Conservation (phyloP, 2,797 vertebrate species). For the Coregonus ussuriensis region DNA sequence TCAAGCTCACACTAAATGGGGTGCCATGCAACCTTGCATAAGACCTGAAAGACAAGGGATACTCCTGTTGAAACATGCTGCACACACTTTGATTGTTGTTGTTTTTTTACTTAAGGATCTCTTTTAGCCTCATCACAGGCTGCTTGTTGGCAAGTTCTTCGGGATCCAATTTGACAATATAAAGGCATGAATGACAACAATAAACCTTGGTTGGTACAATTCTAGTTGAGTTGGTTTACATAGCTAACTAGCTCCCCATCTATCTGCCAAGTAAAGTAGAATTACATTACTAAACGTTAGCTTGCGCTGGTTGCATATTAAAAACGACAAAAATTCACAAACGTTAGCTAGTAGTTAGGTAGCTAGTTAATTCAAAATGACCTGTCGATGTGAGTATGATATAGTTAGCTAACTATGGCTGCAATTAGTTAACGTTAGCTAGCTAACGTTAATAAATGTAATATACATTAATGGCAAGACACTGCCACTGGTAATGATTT, state of each 20-base stretch:
- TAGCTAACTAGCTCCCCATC: not conserved
- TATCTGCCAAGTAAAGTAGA: not conserved
- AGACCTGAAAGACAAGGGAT: conserved; percentile 9
- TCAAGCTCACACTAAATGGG: conserved; percentile 2
- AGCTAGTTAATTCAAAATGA: not conserved
- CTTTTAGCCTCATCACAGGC: not conserved
- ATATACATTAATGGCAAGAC: not conserved
- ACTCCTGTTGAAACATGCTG: not conserved
- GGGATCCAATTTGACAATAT: not conserved
- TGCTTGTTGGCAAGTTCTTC: not conserved
- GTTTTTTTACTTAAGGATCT: not conserved
- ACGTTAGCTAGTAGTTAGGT: not conserved
- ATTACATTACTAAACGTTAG: not conserved
- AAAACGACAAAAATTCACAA: no score
- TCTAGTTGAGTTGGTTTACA: not conserved
- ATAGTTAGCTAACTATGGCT: not conserved
- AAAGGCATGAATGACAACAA: not conserved
- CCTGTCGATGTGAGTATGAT: no score
- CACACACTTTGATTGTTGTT: not conserved
- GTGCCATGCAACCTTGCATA: conserved; percentile 5
- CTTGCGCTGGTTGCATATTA: not conserved
- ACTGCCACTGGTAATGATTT: not conserved
- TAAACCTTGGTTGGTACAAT: conserved; percentile 6
- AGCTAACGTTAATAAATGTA: not conserved
- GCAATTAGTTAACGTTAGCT: not conserved